A percentile compares a stretch with the other conserved stretches of the same genome.
These are phyloP conservation scores for Ochlodes sylvanus DNA, from an alignment of 2,888 invertebrate genomes.

Conservation along the genomic window DNA sequence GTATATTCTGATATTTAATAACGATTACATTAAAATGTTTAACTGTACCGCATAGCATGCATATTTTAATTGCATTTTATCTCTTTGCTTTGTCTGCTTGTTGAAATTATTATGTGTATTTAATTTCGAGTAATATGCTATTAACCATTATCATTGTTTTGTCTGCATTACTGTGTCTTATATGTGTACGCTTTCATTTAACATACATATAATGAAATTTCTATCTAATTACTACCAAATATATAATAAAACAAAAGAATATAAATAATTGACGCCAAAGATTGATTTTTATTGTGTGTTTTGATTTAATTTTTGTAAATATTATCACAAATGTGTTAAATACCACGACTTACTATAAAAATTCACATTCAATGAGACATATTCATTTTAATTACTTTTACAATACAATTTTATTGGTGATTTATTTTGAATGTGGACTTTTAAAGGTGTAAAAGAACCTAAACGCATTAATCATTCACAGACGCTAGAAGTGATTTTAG, in stretches of 20 bases:
- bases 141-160: slow-evolving; percentile 32
- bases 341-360: slow-evolving; percentile 60
- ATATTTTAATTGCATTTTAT: slow-evolving; percentile 35
- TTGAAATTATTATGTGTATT: slow-evolving; percentile 38
- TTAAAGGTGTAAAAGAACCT: slow-evolving; percentile 57
- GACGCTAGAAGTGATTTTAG: slow-evolving; percentile 72
- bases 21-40: background rate
- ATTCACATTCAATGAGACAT: slow-evolving; percentile 52
- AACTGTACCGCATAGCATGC: slow-evolving; percentile 10
- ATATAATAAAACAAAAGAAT: background rate
- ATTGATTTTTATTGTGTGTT: slow-evolving; percentile 45
- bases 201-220: background rate
- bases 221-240: slow-evolving; percentile 9
- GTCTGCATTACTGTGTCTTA: slow-evolving; percentile 1
- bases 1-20: slow-evolving; percentile 2
- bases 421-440: slow-evolving; percentile 60
- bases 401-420: slow-evolving; percentile 23
- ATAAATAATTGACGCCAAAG: slow-evolving; percentile 40
- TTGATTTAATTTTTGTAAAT: slow-evolving; percentile 54
- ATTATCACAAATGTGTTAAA: slow-evolving; percentile 63
- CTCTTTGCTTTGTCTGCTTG: slow-evolving; percentile 46
- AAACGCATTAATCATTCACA: slow-evolving; percentile 75
- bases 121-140: slow-evolving; percentile 39
- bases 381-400: slow-evolving; percentile 40
- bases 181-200: background rate